Evolutionary conservation across 23 tunicate species (phyloP), one percentile per base, ranked within the genome.

Genomic region (Trididemnum nubilum): DNA sequence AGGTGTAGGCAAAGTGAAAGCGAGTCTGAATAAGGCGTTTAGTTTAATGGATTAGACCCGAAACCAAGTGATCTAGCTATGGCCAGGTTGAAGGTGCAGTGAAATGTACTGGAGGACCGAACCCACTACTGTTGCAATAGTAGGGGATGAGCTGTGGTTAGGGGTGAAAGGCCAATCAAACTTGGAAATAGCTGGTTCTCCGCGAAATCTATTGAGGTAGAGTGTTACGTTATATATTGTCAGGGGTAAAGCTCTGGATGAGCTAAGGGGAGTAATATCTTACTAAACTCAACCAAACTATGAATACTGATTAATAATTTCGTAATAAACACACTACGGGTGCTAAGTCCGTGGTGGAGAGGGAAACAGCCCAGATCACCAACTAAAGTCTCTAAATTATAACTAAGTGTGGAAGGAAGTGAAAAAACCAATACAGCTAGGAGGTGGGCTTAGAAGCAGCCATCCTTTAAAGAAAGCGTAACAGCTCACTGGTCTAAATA

Each of bases 291-390:
- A 63, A 63, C 28, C 69, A 63, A 63, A 63, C 69, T 63, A 24
- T 28, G 69, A 63, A 63, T 63, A 28, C 69, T 28, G 28, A 23
- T 63, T 4, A 63, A 28, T 63, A 18, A n/a, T 23, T 18, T 24
- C 28, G 7, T 23, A 28, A 28, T 7, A 63, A 28, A 18, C 69
- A 63, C 27, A 63, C 69, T 4, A 23, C 27, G 69, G 69, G 69
- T 18, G 69, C 69, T 63, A 63, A 63, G 25, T 63, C 69, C 69
- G 27, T 63, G 25, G 69, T 63, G 27, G 69, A 63, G 23, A 63
- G 69, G 69, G 69, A 63, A 63, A 63, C 69, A 63, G 69, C 69
- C 69, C 69, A 63, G 69, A 63, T 63, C 69, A 7, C 28, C 69
- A 63, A 28, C 69, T 63, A 63, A 63, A 28, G 69, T 23, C 69